These are phyloP conservation scores for Chaetodon auriga DNA, from an alignment of 2,113 vertebrate species.

Conservation along the genomic window DNA sequence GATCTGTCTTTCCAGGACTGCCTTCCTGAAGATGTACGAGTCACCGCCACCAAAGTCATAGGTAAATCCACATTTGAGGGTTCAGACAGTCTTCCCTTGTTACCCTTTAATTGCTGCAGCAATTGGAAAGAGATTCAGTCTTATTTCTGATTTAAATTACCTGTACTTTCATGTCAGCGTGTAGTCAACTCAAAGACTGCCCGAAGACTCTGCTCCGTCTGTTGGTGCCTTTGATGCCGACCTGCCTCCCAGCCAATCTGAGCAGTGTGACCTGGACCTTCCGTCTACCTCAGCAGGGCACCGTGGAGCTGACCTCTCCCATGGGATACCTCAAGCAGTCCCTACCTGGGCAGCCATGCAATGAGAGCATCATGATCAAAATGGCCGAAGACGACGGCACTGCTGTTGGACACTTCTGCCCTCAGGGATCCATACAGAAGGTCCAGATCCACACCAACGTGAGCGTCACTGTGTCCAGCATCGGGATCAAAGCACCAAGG, in stretches of 20 bases:
- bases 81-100: too few species aligned
- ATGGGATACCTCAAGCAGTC: constrained; percentile 84
- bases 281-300: constrained; percentile 73
- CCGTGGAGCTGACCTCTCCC: constrained; percentile 80
- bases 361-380: constrained; percentile 83
- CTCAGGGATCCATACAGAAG: constrained; percentile 86
- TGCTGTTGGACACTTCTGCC: constrained; percentile 88
- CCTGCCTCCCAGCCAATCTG: constrained; percentile 82
- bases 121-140: neutral
- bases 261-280: constrained; percentile 88
- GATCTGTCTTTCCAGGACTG: constrained; percentile 87
- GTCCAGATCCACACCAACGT: constrained; percentile 88
- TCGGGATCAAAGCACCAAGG: constrained; percentile 41
- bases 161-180: constrained; percentile 70
- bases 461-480: constrained; percentile 82
- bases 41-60: constrained; percentile 83
- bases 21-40: constrained; percentile 78
- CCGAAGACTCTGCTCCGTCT: constrained; percentile 71
- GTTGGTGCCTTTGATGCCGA: constrained; percentile 76
- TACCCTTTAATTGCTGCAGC: too few species aligned
- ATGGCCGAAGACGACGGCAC: constrained; percentile 69
- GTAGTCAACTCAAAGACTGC: constrained; percentile 79
- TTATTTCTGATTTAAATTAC: neutral
- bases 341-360: constrained; percentile 83
- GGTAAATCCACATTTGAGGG: constrained; percentile 83